Conservation (phyloP, 2,797 vertebrate species). For the Urophycis tenuis region DNA sequence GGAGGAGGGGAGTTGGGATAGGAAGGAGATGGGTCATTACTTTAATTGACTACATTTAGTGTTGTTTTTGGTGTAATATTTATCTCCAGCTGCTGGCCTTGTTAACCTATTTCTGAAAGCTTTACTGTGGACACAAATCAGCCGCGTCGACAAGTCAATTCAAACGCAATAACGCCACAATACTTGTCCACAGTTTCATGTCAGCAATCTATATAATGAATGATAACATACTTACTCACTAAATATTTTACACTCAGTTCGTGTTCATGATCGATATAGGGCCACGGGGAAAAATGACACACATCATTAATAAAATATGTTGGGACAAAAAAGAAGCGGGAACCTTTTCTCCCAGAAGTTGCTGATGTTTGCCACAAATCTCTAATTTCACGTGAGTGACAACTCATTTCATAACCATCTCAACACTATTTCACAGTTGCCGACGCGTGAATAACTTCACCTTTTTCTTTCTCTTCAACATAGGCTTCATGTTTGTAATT, state of each 20-base stretch:
- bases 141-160: background rate
- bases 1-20: background rate
- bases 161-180: background rate
- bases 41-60: slow-evolving; percentile 5
- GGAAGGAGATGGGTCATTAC: background rate
- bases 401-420: background rate
- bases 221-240: background rate
- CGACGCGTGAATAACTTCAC: background rate
- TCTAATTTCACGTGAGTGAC: background rate
- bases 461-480: background rate
- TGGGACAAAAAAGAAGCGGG: background rate
- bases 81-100: background rate
- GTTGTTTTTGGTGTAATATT: background rate
- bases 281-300: background rate
- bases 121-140: background rate
- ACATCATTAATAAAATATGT: background rate
- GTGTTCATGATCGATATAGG: background rate
- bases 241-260: background rate
- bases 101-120: background rate
- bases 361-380: background rate
- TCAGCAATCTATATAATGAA: background rate
- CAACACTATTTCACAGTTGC: background rate
- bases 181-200: background rate
- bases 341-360: background rate
- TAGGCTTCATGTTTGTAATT: background rate